A percentile compares a stretch with the other conserved stretches of the same genome.
These are phyloP conservation scores for Hypena proboscidalis DNA, from an alignment of 2,888 invertebrate species.

Conservation along the genomic window DNA sequence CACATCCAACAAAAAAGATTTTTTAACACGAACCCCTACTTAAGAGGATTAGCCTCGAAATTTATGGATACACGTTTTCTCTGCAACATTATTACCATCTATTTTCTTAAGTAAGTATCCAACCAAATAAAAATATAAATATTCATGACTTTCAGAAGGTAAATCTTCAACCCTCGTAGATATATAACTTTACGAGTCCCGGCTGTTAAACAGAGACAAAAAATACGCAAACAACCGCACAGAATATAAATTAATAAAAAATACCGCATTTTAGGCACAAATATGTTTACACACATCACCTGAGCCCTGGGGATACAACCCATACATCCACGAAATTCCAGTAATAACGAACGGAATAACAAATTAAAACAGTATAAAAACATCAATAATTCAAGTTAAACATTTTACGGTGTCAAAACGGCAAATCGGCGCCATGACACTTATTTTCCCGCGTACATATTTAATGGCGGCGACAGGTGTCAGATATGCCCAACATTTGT, in stretches of 20 bases:
- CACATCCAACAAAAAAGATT: too few relatives aligned
- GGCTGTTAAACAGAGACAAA: slow-evolving; percentile 13
- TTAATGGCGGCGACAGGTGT: slow-evolving; percentile 79
- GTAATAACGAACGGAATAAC: slow-evolving; percentile 20
- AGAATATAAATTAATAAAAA: slow-evolving; percentile 40
- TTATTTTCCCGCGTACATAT: slow-evolving; percentile 72
- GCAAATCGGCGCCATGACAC: slow-evolving; percentile 72
- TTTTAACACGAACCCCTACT: too few relatives aligned
- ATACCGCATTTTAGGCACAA: slow-evolving; percentile 29
- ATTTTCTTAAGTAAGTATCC: neutral
- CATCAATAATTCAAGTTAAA: slow-evolving; percentile 41
- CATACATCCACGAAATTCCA: slow-evolving; percentile 13
- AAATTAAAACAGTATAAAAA: slow-evolving; percentile 36
- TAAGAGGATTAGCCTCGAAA: too few relatives aligned
- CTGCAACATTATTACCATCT: too few relatives aligned
- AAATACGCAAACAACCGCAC: slow-evolving; percentile 24
- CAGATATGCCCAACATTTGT: slow-evolving; percentile 48
- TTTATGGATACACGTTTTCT: too few relatives aligned
- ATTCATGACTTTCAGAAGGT: slow-evolving; percentile 10
- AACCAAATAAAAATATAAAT: slow-evolving; percentile 4
- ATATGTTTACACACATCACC: slow-evolving; percentile 21
- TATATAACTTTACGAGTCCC: slow-evolving; percentile 13
- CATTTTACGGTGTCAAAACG: slow-evolving; percentile 44
- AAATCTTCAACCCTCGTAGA: slow-evolving; percentile 8
- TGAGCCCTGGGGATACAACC: slow-evolving; percentile 9